These are phyloP conservation scores for Leptothorax acervorum DNA, from an alignment of 2,888 invertebrate species.

Conservation along the genomic window DNA sequence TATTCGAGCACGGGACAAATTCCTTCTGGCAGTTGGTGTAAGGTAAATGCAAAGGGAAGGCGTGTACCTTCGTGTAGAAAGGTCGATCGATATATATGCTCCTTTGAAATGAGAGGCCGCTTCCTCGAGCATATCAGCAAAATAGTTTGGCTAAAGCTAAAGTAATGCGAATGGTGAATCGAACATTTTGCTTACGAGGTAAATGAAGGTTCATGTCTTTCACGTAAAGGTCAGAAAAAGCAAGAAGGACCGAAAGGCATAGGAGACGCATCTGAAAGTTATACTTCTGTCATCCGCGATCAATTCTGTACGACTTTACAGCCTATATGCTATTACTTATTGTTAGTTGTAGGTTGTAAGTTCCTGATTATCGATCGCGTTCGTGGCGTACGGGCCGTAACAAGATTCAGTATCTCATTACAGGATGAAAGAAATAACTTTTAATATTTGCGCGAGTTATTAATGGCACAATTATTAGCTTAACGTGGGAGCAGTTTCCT, in stretches of 20 bases:
- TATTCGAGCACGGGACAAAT: constrained; percentile 40
- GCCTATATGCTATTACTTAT: not conserved
- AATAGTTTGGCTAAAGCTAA: constrained; percentile 34
- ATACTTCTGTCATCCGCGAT: not conserved
- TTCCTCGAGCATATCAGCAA: constrained; percentile 34
- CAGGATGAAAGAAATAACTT: constrained; percentile 2
- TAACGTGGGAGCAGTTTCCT: not conserved
- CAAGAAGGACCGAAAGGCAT: not conserved
- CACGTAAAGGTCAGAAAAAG: constrained; percentile 21
- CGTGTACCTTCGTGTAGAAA: constrained; percentile 54
- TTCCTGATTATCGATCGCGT: constrained; percentile 13
- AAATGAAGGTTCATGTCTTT: constrained; percentile 6
- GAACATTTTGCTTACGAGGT: not conserved
- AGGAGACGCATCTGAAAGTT: constrained; percentile 18
- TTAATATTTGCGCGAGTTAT: constrained; percentile 11
- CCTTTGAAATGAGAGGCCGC: constrained; percentile 40
- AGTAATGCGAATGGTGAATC: constrained; percentile 36
- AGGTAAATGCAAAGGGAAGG: constrained; percentile 63
- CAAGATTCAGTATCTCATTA: constrained; percentile 3
- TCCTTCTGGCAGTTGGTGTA: constrained; percentile 41
- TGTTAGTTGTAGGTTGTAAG: not conserved
- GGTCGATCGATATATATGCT: constrained; percentile 66
- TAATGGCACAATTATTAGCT: constrained; percentile 12
- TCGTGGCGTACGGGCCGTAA: not conserved
- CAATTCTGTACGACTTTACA: constrained; percentile 4